Base-by-base conservation (phyloP, 2,888 invertebrate genomes). In the Tridacna gigas region DNA sequence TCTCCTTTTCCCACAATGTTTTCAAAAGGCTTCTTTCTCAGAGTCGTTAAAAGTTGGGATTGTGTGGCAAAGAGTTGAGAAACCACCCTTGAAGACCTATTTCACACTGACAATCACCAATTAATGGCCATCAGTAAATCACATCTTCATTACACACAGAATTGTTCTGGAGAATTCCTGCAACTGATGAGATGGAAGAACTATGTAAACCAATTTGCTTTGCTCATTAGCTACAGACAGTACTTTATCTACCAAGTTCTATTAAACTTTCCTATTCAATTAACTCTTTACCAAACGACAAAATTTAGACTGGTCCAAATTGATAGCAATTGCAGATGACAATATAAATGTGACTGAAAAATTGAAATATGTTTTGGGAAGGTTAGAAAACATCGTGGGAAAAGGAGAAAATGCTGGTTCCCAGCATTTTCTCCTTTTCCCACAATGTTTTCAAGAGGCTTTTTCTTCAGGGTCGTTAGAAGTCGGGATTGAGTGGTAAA, bases 401-500 rank as follows among this genome's bases (percentile, higher is more conserved):
- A 63, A 63, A 63, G 63, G 63, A 63, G 63, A 63, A 63, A 15
- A 15, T 63, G 13, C 63, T 51, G n/a, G n/a, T n/a, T n/a, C n/a
- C n/a, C n/a, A n/a, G n/a, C n/a, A n/a, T 51, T 51, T 51, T 51
- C 15, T 63, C n/a, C 63, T 63, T 63, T 63, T 63, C 63, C 63
- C 12, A 63, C 63, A 63, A 63, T 63, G 63, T 22, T 63, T 51
- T 51, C 51, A 51, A 51, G 15, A 51, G 51, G 11, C 51, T 11
- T 51, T 15, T 15, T 11, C 51, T 51, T 51, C 51, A 51, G 51
- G 15, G 11, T 11, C 51, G 15, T 51, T 15, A 51, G 15, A 51
- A 51, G 11, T 13, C 51, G 51, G 11, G 15, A 13, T 13, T 51
- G 15, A 15, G 51, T 51, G 51, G 51, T 11, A 51, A 51, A 51